These are phyloP conservation scores for Psococerastis gibbosa DNA, from an alignment of 2,888 invertebrate species.

Conservation along the genomic window DNA sequence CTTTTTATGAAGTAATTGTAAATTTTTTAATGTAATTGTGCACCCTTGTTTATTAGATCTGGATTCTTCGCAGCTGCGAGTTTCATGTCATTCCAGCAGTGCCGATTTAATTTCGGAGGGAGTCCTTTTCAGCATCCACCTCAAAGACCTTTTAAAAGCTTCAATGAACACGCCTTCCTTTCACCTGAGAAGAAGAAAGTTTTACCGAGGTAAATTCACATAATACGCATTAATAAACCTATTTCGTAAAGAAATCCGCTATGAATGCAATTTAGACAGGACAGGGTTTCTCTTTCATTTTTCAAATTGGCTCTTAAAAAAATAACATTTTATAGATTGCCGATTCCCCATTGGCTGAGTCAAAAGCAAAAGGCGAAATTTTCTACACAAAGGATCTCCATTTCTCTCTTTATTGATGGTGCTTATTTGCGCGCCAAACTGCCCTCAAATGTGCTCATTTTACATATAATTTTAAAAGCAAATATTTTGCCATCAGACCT, in stretches of 20 bases:
- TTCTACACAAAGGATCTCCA: background rate
- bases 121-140: slow-evolving; percentile 63
- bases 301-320: no score
- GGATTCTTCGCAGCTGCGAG: slow-evolving; percentile 91
- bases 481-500: no score
- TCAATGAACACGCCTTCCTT: slow-evolving; percentile 61
- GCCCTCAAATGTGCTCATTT: no score
- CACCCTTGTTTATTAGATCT: slow-evolving; percentile 38
- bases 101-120: slow-evolving; percentile 79
- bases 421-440: no score
- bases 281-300: no score
- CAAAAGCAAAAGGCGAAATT: no score
- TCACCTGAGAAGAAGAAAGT: slow-evolving; percentile 61
- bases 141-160: slow-evolving; percentile 41
- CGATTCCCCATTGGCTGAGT: no score
- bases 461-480: no score
- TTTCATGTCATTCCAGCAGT: slow-evolving; percentile 93
- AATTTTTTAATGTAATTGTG: slow-evolving; percentile 4
- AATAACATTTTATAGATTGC: no score
- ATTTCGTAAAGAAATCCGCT: no score
- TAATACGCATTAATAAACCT: background rate
- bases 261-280: no score
- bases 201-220: slow-evolving; percentile 39
- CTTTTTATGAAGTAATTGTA: background rate
- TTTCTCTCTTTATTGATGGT: no score